A percentile compares a stretch with the other conserved stretches of the same genome.
Conservation (phyloP, 2,888 invertebrate genomes). For the Agonopterix subpropinquella region DNA sequence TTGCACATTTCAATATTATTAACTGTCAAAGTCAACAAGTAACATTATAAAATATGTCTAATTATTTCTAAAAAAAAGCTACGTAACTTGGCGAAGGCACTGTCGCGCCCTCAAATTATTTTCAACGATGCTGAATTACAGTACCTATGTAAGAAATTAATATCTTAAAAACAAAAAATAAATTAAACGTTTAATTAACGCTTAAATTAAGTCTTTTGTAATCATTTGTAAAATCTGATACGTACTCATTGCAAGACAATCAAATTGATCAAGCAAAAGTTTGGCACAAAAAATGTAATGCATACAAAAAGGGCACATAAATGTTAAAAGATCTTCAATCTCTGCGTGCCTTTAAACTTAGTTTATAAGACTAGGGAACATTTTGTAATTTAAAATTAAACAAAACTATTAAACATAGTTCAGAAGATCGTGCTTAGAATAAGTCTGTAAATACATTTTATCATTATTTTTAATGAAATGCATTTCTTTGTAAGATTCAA, state of each 20-base stretch:
- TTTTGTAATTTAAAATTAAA: slow-evolving; percentile 45
- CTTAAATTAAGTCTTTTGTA: too few relatives aligned
- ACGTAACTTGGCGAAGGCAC: too few relatives aligned
- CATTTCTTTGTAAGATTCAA: slow-evolving; percentile 66
- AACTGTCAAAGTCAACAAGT: too few relatives aligned
- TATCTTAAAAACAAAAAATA: too few relatives aligned
- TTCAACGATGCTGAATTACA: too few relatives aligned
- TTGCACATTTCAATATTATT: too few relatives aligned
- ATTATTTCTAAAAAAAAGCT: too few relatives aligned
- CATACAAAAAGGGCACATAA: slow-evolving; percentile 31
- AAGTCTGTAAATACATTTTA: slow-evolving; percentile 68
- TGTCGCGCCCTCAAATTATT: too few relatives aligned
- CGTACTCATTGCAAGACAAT: background rate
- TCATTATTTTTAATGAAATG: slow-evolving; percentile 69
- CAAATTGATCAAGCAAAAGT: slow-evolving; percentile 6
- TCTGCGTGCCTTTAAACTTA: slow-evolving; percentile 52
- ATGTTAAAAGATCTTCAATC: slow-evolving; percentile 25
- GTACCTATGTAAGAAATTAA: too few relatives aligned
- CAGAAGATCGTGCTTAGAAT: slow-evolving; percentile 25
- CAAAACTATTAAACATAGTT: slow-evolving; percentile 34
- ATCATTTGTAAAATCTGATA: too few relatives aligned
- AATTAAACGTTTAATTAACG: too few relatives aligned
- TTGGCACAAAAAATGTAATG: slow-evolving; percentile 17
- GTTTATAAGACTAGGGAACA: slow-evolving; percentile 25
- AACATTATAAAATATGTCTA: too few relatives aligned